Conservation (phyloP, 2,888 invertebrate genomes). For the Euzophera pinguis region DNA sequence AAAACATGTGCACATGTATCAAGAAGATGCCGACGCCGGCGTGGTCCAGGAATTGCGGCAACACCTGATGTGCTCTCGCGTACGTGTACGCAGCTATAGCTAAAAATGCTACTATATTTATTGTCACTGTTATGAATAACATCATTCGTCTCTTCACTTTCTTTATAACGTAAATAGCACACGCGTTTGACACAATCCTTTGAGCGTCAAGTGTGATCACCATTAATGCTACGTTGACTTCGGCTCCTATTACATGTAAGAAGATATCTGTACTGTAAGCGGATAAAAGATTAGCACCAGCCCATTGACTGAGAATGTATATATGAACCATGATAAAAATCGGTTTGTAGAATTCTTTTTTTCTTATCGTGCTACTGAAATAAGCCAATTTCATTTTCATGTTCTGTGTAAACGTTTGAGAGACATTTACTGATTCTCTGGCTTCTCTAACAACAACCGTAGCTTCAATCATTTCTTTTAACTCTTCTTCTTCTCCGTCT, state of each 20-base stretch:
- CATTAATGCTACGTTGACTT: slow-evolving; percentile 35
- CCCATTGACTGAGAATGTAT: slow-evolving; percentile 46
- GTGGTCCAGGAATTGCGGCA: slow-evolving; percentile 36
- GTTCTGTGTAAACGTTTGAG: slow-evolving; percentile 23
- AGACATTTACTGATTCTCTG: slow-evolving; percentile 23
- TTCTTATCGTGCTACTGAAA: slow-evolving; percentile 31
- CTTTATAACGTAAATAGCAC: slow-evolving; percentile 43
- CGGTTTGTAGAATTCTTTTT: slow-evolving; percentile 52
- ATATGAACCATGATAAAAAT: slow-evolving; percentile 52
- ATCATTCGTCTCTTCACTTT: slow-evolving; percentile 44
- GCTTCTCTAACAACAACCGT: slow-evolving; percentile 32
- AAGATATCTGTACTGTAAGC: slow-evolving; percentile 46
- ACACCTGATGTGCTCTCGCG: slow-evolving; percentile 29
- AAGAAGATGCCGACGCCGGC: slow-evolving; percentile 43
- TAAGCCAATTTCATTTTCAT: slow-evolving; percentile 26
- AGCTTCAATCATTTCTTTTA: slow-evolving; percentile 28
- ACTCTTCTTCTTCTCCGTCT: slow-evolving; percentile 42
- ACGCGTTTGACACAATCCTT: slow-evolving; percentile 41
- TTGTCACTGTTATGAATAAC: slow-evolving; percentile 37
- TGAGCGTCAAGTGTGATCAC: slow-evolving; percentile 43
- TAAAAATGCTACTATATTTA: slow-evolving; percentile 37
- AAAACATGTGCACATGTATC: slow-evolving; percentile 65
- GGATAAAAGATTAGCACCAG: slow-evolving; percentile 45
- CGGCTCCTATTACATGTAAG: slow-evolving; percentile 37
- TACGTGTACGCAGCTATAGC: slow-evolving; percentile 43